Evolutionary conservation across 2,113 vertebrate genomes (phyloP).

Genomic region (Coracopsis vasa): DNA sequence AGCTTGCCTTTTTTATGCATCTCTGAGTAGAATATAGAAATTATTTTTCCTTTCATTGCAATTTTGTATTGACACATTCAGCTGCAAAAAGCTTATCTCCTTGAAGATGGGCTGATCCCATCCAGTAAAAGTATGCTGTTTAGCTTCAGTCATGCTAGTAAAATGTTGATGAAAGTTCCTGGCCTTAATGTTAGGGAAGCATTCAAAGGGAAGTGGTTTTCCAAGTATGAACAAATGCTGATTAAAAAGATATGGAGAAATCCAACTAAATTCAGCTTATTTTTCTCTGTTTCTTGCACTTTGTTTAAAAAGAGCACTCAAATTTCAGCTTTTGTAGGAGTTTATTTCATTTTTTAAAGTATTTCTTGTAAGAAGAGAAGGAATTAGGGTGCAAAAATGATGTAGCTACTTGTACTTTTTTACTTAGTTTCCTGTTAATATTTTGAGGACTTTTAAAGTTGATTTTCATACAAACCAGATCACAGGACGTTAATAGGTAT

Average conservation of each 20-base stretch:
- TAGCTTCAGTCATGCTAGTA: slow-evolving; percentile 27
- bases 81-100: neutral
- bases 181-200: neutral
- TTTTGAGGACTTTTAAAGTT: neutral
- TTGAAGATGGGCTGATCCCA: neutral
- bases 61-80: neutral
- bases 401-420: neutral
- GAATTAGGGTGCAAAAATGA: neutral
- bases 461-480: neutral
- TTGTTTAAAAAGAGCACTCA: neutral
- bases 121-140: slow-evolving; percentile 3
- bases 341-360: neutral
- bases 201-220: slow-evolving; percentile 52
- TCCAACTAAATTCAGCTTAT: neutral
- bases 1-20: neutral
- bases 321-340: neutral
- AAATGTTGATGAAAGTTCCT: slow-evolving; percentile 45
- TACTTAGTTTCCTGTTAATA: neutral
- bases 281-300: neutral
- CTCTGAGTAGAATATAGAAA: neutral
- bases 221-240: slow-evolving; percentile 19
- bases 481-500: neutral
- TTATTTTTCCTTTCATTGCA: neutral
- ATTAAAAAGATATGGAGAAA: slow-evolving; percentile 37
- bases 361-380: neutral